Percentiles rank a stretch among this genome's conserved stretches.
These are phyloP conservation scores for Brachyistius frenatus DNA, from an alignment of 2,113 vertebrate species.

Conservation along the genomic window DNA sequence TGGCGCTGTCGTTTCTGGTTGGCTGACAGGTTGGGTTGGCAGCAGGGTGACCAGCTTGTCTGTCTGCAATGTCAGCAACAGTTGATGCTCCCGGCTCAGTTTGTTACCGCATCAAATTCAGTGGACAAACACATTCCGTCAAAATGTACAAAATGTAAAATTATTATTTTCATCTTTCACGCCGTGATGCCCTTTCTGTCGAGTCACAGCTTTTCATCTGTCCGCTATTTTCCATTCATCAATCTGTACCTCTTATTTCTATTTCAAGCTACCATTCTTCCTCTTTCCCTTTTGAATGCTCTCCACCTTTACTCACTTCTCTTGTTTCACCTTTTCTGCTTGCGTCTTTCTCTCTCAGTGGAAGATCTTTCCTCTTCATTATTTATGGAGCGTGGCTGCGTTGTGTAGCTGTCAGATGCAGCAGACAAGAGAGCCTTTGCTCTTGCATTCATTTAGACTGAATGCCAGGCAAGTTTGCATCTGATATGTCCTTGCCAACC, in stretches of 20 bases:
- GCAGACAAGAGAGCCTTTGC: slow-evolving; percentile 19
- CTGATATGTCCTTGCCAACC: not conserved
- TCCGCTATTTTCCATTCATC: not conserved
- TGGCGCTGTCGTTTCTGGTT: slow-evolving; percentile 31
- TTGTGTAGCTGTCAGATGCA: slow-evolving; percentile 56
- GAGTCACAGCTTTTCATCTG: slow-evolving; percentile 10
- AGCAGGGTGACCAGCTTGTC: slow-evolving; percentile 58
- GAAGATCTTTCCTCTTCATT: slow-evolving; percentile 59
- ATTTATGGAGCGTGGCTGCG: slow-evolving; percentile 59
- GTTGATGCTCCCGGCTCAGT: slow-evolving; percentile 48
- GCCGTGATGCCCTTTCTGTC: not conserved
- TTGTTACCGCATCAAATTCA: slow-evolving; percentile 32
- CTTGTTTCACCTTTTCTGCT: slow-evolving; percentile 18
- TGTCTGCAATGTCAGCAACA: slow-evolving; percentile 66
- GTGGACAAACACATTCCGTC: slow-evolving; percentile 22
- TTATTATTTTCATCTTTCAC: not conserved
- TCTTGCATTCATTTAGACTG: slow-evolving; percentile 4
- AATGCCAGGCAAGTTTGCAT: slow-evolving; percentile 9
- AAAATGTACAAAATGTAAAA: slow-evolving; percentile 25
- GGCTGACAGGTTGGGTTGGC: slow-evolving; percentile 66
- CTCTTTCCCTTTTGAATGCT: not conserved
- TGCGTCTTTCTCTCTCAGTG: slow-evolving; percentile 33
- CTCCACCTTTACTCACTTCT: slow-evolving; percentile 1
- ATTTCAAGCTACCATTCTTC: slow-evolving; percentile 25
- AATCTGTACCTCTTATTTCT: slow-evolving; percentile 18